Evolutionary conservation across 1,140 invertebrate genomes (phyloP).

Genomic region (Diachasmimorpha longicaudata): DNA sequence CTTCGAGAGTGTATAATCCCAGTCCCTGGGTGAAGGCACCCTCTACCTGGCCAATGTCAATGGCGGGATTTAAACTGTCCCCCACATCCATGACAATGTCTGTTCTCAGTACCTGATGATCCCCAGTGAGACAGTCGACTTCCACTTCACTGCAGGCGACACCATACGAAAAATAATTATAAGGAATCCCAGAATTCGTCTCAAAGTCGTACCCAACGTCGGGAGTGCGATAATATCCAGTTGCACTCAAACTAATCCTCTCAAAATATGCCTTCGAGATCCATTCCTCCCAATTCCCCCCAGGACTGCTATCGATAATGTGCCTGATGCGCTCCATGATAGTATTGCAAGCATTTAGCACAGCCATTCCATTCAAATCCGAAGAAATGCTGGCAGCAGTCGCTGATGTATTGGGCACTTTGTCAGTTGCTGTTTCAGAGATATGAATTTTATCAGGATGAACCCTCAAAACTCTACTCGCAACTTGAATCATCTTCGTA

Average conservation of each 20-base stretch:
- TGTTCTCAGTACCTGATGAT: conserved; percentile 81
- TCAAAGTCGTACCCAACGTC: conserved; percentile 78
- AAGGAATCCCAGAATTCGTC: conserved; percentile 74
- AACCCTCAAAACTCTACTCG: conserved; percentile 76
- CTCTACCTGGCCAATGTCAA: conserved; percentile 96
- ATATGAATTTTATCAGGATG: conserved; percentile 83
- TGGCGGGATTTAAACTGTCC: conserved; percentile 91
- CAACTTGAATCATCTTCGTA: conserved; percentile 93
- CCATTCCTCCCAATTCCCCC: conserved; percentile 88
- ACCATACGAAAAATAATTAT: conserved; percentile 84
- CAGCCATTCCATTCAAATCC: conserved; percentile 95
- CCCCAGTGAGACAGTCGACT: conserved; percentile 87
- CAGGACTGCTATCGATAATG: conserved; percentile 77
- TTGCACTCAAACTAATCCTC: conserved; percentile 81
- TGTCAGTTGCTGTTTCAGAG: conserved; percentile 88
- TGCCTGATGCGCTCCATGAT: conserved; percentile 80
- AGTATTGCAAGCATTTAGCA: conserved; percentile 83
- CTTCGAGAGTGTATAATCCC: conserved; percentile 90
- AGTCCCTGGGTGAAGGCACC: conserved; percentile 94
- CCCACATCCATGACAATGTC: conserved; percentile 97
- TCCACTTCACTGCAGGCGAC: conserved; percentile 83
- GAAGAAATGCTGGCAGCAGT: conserved; percentile 92
- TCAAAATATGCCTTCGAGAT: conserved; percentile 80
- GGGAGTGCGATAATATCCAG: conserved; percentile 86
- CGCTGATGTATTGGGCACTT: conserved; percentile 92